Percentiles rank a stretch among this genome's conserved stretches.
phyloP scores from a whole-genome alignment of 2,888 invertebrate genomes.

The Oxycera nigricornis region DNA sequence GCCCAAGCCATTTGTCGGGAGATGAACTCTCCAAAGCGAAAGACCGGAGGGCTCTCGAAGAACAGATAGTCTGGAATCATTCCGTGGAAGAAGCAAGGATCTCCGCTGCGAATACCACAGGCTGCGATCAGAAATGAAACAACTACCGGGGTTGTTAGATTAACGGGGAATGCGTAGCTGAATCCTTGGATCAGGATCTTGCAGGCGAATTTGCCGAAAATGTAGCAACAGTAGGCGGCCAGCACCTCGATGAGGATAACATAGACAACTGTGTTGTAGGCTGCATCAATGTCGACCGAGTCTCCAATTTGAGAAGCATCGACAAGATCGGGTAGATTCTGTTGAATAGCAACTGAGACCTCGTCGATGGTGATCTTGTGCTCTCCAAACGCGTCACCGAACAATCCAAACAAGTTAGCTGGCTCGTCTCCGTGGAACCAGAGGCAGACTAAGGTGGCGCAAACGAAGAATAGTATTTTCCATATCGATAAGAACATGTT shows the following conservation, averaged over 20 bases:
- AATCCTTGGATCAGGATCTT: constrained; percentile 97
- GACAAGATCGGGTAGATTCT: constrained; percentile 72
- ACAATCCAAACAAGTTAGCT: constrained; percentile 77
- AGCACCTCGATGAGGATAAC: constrained; percentile 82
- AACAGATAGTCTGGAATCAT: constrained; percentile 88
- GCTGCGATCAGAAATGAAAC: constrained; percentile 87
- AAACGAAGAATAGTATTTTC: constrained; percentile 84
- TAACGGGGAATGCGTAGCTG: constrained; percentile 96
- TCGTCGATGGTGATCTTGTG: constrained; percentile 82
- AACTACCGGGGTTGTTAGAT: constrained; percentile 88
- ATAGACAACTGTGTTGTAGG: constrained; percentile 75
- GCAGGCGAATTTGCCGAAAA: constrained; percentile 94
- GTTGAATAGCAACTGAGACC: constrained; percentile 57
- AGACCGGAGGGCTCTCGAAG: constrained; percentile 86
- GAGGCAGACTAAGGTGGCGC: constrained; percentile 75
- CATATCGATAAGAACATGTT: constrained; percentile 90
- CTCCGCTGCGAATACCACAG: constrained; percentile 84
- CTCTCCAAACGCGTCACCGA: constrained; percentile 76
- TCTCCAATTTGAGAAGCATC: constrained; percentile 79
- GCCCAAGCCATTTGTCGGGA: constrained; percentile 91
- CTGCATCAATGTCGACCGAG: constrained; percentile 74
- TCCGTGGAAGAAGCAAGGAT: constrained; percentile 88
- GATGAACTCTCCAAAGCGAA: constrained; percentile 83
- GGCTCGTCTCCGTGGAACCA: constrained; percentile 80
- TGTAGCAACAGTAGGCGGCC: constrained; percentile 86